Evolutionary conservation across 92 coral and sea anemone genomes (phyloP).

Genomic region (Palythoa grandis): DNA sequence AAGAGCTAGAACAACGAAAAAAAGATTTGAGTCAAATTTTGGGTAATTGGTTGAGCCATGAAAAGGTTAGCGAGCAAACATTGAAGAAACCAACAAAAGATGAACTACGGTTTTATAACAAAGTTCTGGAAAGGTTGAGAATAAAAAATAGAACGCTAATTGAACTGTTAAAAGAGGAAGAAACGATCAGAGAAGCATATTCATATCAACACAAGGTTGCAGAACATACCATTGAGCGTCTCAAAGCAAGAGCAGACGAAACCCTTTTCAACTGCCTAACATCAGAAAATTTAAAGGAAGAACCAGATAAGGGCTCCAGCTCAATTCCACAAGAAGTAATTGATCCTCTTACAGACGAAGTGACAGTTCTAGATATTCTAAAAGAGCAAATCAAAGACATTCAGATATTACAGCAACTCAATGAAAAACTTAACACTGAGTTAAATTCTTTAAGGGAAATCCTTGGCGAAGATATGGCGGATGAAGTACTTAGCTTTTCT

Average conservation of each 20-base stretch:
- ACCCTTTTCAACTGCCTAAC: conserved; percentile 45
- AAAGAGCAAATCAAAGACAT: conserved; percentile 61
- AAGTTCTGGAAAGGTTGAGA: conserved; percentile 53
- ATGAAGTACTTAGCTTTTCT: conserved; percentile 33
- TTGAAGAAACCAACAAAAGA: conserved; percentile 33
- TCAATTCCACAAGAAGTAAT: conserved; percentile 19
- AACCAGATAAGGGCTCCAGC: not conserved
- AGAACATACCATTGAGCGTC: conserved; percentile 35
- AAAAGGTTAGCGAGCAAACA: conserved; percentile 35
- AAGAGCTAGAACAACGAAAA: conserved; percentile 53
- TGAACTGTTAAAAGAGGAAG: conserved; percentile 64
- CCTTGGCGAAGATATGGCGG: conserved; percentile 64
- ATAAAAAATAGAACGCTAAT: conserved; percentile 64
- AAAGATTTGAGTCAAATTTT: conserved; percentile 50
- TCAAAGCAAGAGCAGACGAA: conserved; percentile 67
- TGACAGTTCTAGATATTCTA: conserved; percentile 62
- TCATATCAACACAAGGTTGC: conserved; percentile 54
- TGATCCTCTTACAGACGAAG: conserved; percentile 32
- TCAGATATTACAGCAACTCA: conserved; percentile 53
- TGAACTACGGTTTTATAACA: conserved; percentile 45
- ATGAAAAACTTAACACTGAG: conserved; percentile 56
- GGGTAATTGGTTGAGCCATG: conserved; percentile 43
- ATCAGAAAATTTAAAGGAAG: not conserved
- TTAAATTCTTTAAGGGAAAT: conserved; percentile 59
- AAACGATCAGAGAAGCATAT: conserved; percentile 52